phyloP scores from a whole-genome alignment of 2,888 invertebrate species.

The Lissonota sp. region DNA sequence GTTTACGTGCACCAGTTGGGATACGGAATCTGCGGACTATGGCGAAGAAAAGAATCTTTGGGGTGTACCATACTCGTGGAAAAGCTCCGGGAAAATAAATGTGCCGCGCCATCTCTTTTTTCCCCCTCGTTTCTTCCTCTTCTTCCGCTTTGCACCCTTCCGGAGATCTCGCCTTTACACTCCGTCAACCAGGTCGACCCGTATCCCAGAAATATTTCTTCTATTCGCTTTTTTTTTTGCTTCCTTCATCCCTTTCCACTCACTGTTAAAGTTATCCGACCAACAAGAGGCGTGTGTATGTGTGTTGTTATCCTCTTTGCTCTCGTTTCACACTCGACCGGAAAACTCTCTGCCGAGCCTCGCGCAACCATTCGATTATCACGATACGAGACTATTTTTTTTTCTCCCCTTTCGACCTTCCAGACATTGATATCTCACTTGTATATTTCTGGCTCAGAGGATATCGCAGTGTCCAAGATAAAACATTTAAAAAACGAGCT shows the following conservation, averaged over 20 bases:
- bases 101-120: constrained; percentile 53
- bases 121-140: constrained; percentile 17
- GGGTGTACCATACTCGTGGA: constrained; percentile 37
- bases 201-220: constrained; percentile 32
- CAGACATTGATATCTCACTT: neutral
- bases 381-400: neutral
- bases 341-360: constrained; percentile 44
- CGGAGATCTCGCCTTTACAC: constrained; percentile 46
- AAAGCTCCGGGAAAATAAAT: constrained; percentile 56
- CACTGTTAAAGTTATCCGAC: constrained; percentile 38
- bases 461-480: neutral
- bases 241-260: neutral
- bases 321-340: constrained; percentile 56
- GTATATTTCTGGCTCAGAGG: neutral
- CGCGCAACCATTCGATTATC: constrained; percentile 38
- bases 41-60: constrained; percentile 38
- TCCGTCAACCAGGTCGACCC: constrained; percentile 62
- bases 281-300: constrained; percentile 12
- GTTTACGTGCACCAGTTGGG: constrained; percentile 9
- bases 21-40: constrained; percentile 14
- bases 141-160: constrained; percentile 28
- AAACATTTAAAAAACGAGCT: no score
- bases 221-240: neutral
- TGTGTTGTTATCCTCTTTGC: constrained; percentile 34
- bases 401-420: neutral